Base-by-base conservation (phyloP, 2,888 invertebrate genomes). In the Creontiades dilutus region DNA sequence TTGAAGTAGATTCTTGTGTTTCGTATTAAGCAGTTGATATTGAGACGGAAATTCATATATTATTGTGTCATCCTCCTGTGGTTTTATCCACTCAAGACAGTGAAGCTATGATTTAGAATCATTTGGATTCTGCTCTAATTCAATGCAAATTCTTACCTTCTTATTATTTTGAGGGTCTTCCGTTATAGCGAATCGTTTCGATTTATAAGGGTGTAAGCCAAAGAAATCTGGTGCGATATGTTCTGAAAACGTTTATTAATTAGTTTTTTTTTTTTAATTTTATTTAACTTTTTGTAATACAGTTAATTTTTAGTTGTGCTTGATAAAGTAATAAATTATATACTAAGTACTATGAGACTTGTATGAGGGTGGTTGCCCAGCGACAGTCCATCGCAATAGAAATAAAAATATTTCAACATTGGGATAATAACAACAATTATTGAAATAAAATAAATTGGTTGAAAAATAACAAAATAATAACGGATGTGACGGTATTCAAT, bases 1-100 rank as follows among this genome's bases (percentile, higher is more conserved):
- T 57, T 89, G 57, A 48, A 46, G 19, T n/a, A 89, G 47, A 16
- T 48, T 13, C 55, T 37, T 82, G 27, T 89, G 9, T 47, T 61
- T 61, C 2, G 61, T n/a, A 61, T n/a, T n/a, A 19, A 61, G 61
- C 19, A 19, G 61, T 19, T 61, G 61, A 61, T 61, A 61, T 61
- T 61, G 61, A 5, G 19, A 9, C 61, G 61, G 61, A 61, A 61
- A 61, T 19, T 61, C 61, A 19, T 52, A 52, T 14, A 52, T 11
- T 16, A 52, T 16, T 2, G 3, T 52, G 11, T 52, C 52, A 52
- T 52, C 52, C 52, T 52, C 52, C 11, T 52, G 52, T 52, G 52
- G 3, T 52, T 52, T 3, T 1, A 52, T 52, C n/a, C 61, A 61
- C 19, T 61, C 19, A 16, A 61, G 61, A 19, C 61, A 61, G 19